phyloP scores from a whole-genome alignment of 2,888 invertebrate species.

The Operophtera brumata region DNA sequence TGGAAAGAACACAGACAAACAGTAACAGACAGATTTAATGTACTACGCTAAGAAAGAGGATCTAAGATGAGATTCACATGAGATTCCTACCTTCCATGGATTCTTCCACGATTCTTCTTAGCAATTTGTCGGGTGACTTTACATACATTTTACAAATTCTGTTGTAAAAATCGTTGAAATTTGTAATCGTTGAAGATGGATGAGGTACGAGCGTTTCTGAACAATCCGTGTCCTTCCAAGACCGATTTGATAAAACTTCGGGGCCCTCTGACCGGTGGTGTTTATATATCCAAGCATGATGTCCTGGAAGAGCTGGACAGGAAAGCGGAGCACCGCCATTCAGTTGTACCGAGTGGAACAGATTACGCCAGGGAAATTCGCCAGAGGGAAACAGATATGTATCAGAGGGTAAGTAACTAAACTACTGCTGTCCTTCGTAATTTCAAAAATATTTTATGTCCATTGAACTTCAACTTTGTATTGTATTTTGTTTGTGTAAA shows the following conservation, averaged over 20 bases:
- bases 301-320: slow-evolving; percentile 49
- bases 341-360: slow-evolving; percentile 54
- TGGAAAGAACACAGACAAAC: too few species aligned
- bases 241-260: slow-evolving; percentile 55
- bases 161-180: too few species aligned
- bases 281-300: slow-evolving; percentile 57
- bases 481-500: too few species aligned
- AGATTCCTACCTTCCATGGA: too few species aligned
- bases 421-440: background rate
- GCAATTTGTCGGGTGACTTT: too few species aligned
- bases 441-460: too few species aligned
- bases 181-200: slow-evolving; percentile 49
- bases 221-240: slow-evolving; percentile 53
- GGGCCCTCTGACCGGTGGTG: slow-evolving; percentile 61
- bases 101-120: too few species aligned
- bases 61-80: too few species aligned
- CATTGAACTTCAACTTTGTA: too few species aligned
- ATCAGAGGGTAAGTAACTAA: slow-evolving; percentile 57
- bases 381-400: slow-evolving; percentile 54
- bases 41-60: too few species aligned
- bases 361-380: slow-evolving; percentile 63
- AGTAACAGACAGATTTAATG: too few species aligned
- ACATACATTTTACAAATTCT: too few species aligned
- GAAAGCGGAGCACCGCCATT: slow-evolving; percentile 58
- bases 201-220: slow-evolving; percentile 64